Conservation (phyloP, 2,797 vertebrate species). For the Pipistrellus nathusii region DNA sequence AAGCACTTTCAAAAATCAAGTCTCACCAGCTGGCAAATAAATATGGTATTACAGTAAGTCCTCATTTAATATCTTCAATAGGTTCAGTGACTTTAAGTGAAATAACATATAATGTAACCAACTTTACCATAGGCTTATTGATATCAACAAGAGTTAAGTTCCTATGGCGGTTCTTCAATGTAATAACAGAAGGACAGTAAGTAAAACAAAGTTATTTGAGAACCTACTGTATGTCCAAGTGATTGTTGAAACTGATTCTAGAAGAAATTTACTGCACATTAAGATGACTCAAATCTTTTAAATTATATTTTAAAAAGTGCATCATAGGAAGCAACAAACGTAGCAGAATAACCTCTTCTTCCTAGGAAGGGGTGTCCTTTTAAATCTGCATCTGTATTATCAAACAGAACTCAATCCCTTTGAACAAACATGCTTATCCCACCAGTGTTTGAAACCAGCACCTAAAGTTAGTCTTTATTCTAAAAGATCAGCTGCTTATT, state of each 20-base stretch:
- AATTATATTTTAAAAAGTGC: slow-evolving; percentile 35
- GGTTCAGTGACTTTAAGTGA: not conserved
- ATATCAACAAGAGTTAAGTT: not conserved
- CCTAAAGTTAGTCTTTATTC: slow-evolving; percentile 82
- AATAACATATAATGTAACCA: not conserved
- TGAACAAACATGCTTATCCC: slow-evolving; percentile 5
- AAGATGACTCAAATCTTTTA: slow-evolving; percentile 39
- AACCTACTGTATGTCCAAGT: slow-evolving; percentile 3
- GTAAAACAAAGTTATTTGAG: not conserved
- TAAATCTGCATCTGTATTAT: slow-evolving; percentile 60
- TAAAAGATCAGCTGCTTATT: slow-evolving; percentile 75
- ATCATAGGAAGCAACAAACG: slow-evolving; percentile 8
- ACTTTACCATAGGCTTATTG: not conserved
- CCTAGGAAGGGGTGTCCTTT: slow-evolving; percentile 40
- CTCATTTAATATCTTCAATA: not conserved
- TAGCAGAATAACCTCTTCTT: not conserved
- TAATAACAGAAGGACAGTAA: not conserved
- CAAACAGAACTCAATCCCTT: slow-evolving; percentile 53
- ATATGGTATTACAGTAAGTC: not conserved
- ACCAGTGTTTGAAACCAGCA: slow-evolving; percentile 73
- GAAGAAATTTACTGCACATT: not conserved
- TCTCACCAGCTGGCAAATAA: not conserved
- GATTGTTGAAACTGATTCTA: slow-evolving; percentile 1
- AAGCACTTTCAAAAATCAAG: slow-evolving; percentile 15
- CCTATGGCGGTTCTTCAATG: not conserved